Evolutionary conservation across 2,113 vertebrate genomes (phyloP).

Genomic region (Pavo muticus): DNA sequence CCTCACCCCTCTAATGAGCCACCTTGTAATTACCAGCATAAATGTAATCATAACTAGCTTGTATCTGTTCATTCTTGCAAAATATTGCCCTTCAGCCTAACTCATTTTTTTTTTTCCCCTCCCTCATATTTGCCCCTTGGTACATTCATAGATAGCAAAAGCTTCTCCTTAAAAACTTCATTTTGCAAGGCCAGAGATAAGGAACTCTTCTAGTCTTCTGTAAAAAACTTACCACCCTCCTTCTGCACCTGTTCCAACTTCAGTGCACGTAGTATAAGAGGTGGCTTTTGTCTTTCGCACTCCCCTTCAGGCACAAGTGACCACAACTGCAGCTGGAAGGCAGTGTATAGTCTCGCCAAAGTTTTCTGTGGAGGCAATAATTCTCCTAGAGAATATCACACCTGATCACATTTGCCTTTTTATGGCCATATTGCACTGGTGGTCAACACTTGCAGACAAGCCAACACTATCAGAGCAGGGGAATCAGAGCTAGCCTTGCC

Average conservation of each 20-base stretch:
- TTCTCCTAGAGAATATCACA: not conserved
- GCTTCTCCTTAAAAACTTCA: not conserved
- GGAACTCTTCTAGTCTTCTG: not conserved
- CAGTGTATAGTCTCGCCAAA: not conserved
- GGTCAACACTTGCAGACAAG: not conserved
- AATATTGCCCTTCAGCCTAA: not conserved
- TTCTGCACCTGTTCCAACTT: not conserved
- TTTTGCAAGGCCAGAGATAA: not conserved
- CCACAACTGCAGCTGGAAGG: not conserved
- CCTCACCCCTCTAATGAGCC: not conserved
- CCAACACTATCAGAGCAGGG: not conserved
- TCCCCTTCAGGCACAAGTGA: not conserved
- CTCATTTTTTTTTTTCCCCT: not conserved
- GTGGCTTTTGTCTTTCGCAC: not conserved
- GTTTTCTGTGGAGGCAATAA: not conserved
- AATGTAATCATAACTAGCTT: not conserved
- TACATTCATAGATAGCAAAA: not conserved
- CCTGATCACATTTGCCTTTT: not conserved
- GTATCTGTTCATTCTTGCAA: not conserved
- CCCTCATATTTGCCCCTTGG: not conserved
- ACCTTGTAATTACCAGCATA: slow-evolving; percentile 16
- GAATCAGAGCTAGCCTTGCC: not conserved
- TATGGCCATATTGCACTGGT: not conserved
- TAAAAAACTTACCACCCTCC: not conserved
- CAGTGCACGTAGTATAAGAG: not conserved